Conservation (phyloP, 2,888 invertebrate genomes). For the Megastigmus dorsalis region DNA sequence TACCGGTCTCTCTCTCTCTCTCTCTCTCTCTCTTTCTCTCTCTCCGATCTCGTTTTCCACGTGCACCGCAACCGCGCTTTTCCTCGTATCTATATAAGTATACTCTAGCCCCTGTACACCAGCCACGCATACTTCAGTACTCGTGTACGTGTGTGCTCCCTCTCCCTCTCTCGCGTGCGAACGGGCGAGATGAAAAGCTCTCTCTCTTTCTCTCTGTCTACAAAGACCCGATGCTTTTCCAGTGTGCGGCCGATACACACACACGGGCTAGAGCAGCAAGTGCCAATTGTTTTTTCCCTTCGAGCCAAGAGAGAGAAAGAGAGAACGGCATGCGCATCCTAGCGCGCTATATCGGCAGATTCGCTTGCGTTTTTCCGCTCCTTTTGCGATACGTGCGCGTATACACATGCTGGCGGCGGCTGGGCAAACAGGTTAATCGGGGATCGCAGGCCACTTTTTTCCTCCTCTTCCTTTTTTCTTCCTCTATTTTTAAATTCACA, state of each 20-base stretch:
- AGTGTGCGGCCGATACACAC: background rate
- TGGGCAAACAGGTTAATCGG: constrained; percentile 47
- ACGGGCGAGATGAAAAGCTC: constrained; percentile 17
- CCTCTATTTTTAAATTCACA: constrained; percentile 4
- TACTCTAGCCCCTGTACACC: too few relatives aligned
- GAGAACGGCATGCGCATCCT: too few relatives aligned
- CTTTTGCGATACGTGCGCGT: background rate
- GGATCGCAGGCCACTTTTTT: too few relatives aligned
- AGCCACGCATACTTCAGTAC: too few relatives aligned
- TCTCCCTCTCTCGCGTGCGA: too few relatives aligned
- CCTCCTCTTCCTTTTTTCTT: background rate
- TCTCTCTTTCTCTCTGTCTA: too few relatives aligned
- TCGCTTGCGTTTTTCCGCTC: background rate
- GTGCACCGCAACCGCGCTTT: background rate
- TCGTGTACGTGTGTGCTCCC: too few relatives aligned
- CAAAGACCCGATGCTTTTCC: background rate
- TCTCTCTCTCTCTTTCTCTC: background rate
- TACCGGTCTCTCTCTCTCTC: background rate
- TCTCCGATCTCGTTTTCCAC: constrained; percentile 44
- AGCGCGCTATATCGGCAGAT: background rate
- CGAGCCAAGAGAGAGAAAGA: too few relatives aligned
- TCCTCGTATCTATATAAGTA: constrained; percentile 52
- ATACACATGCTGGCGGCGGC: background rate
- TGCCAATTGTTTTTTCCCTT: constrained; percentile 7
- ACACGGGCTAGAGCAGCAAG: too few relatives aligned